Conservation (phyloP, 2,113 vertebrate species). For the Phalacrocorax brasilianus region DNA sequence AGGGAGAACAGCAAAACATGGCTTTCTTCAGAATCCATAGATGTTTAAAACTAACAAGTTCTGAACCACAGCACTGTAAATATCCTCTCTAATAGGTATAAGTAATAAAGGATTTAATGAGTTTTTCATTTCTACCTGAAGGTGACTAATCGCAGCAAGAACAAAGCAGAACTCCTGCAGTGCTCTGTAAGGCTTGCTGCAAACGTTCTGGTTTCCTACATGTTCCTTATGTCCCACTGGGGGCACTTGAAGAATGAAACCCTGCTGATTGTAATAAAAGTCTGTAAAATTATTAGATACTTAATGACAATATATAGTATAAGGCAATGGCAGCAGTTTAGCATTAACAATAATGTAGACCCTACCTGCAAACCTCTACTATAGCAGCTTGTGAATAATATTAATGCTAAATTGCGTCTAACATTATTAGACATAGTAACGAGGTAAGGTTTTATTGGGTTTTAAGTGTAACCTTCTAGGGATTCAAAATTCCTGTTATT, state of each 20-base stretch:
- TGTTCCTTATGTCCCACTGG: background rate
- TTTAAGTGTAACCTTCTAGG: constrained; percentile 21
- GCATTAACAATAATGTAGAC: background rate
- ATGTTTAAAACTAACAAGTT: background rate
- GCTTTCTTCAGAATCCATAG: background rate
- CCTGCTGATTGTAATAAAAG: constrained; percentile 41
- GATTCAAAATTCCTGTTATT: constrained; percentile 26
- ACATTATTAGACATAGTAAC: background rate
- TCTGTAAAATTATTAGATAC: constrained; percentile 29
- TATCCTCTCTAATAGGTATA: background rate
- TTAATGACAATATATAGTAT: background rate
- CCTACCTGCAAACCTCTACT: background rate
- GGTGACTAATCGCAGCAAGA: constrained; percentile 1
- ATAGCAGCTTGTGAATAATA: background rate
- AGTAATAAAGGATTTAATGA: constrained; percentile 1
- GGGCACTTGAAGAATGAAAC: background rate
- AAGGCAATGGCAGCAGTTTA: background rate
- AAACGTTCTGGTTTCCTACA: background rate
- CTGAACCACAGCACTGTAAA: background rate
- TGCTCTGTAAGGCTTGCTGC: background rate
- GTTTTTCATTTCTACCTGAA: background rate
- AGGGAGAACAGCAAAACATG: background rate
- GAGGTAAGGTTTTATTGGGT: background rate
- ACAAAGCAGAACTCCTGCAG: background rate
- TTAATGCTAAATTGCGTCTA: background rate